Conservation (phyloP, 2,113 vertebrate species). For the Pituophis catenifer region DNA sequence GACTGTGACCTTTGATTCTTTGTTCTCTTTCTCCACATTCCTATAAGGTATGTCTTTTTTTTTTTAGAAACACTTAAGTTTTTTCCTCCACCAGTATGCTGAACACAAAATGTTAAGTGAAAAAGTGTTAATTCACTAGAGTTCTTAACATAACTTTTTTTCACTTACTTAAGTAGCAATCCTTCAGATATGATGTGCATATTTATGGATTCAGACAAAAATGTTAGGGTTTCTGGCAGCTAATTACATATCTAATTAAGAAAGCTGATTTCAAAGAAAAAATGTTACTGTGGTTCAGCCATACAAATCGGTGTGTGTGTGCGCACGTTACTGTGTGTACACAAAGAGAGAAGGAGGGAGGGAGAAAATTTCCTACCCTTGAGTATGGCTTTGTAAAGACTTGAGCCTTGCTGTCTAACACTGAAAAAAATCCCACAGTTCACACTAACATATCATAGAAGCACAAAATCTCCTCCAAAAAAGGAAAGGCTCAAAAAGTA, state of each 20-base stretch:
- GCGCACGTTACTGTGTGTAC: background rate
- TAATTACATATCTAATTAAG: background rate
- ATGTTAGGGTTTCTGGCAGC: background rate
- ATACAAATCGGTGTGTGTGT: background rate
- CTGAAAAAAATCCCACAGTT: background rate
- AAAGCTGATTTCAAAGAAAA: background rate
- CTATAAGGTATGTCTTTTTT: background rate
- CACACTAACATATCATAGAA: background rate
- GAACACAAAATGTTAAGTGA: background rate
- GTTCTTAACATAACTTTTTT: background rate
- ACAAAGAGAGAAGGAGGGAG: too few species aligned
- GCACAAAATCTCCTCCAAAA: background rate
- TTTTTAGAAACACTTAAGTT: background rate
- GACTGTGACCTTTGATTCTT: background rate
- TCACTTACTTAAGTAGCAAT: background rate
- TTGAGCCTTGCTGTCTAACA: background rate
- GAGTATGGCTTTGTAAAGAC: background rate
- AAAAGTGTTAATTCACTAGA: background rate
- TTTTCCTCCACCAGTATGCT: background rate
- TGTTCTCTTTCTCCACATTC: background rate
- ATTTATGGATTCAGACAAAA: background rate
- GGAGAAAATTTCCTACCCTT: background rate
- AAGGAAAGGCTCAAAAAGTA: background rate
- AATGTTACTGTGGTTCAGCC: background rate
- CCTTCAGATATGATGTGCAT: background rate